phyloP scores from a whole-genome alignment of 2,797 vertebrate species.

The Graptemys geographica region DNA sequence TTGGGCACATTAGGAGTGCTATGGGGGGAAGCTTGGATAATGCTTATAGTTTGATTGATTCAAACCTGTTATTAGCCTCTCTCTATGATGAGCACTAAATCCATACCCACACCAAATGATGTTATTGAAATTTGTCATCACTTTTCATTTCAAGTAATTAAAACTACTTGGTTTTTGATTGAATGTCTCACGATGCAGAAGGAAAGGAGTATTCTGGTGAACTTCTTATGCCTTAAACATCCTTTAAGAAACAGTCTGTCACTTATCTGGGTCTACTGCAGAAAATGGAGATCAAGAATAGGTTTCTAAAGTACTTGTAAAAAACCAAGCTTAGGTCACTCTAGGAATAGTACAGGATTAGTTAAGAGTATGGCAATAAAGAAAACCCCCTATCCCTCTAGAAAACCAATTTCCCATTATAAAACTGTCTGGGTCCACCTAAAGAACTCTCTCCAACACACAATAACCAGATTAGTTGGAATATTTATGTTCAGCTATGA shows the following conservation, averaged over 20 bases:
- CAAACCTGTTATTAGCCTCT: rapidly evolving
- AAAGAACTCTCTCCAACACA: neutral
- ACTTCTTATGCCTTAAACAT: neutral
- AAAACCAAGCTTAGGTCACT: neutral
- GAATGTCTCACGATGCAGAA: rapidly evolving
- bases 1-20: neutral
- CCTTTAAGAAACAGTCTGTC: rapidly evolving
- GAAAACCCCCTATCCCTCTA: neutral
- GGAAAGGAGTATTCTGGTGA: neutral
- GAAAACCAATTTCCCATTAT: neutral
- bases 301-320: rapidly evolving
- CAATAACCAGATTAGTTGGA: constrained; percentile 15
- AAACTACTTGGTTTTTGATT: neutral
- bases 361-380: neutral
- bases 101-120: neutral
- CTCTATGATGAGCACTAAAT: neutral
- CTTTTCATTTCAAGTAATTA: rapidly evolving
- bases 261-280: neutral
- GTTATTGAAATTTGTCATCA: neutral
- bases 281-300: rapidly evolving
- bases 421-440: neutral
- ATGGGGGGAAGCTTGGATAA: neutral
- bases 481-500: neutral
- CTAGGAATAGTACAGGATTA: rapidly evolving
- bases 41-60: neutral